These are phyloP conservation scores for Abramis brama DNA, from an alignment of 2,113 vertebrate species.

Conservation along the genomic window DNA sequence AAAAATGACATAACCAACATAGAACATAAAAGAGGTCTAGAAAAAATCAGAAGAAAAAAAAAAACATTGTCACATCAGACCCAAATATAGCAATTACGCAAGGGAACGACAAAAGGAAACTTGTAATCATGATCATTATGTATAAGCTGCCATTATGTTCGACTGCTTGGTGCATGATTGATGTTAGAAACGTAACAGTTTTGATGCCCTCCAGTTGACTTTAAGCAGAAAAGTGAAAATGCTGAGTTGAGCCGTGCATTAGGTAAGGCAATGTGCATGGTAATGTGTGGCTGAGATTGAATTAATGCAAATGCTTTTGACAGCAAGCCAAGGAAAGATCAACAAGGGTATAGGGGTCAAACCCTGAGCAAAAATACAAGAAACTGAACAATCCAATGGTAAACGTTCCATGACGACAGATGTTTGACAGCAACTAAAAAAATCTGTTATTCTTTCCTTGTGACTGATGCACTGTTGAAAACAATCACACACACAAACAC, in stretches of 20 bases:
- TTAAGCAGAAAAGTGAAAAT: constrained; percentile 32
- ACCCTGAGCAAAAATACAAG: constrained; percentile 55
- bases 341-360: constrained; percentile 62
- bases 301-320: constrained; percentile 45
- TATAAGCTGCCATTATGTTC: constrained; percentile 6
- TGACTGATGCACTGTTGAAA: constrained; percentile 35
- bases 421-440: constrained; percentile 44
- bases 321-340: constrained; percentile 39
- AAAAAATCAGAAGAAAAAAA: background rate
- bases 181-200: background rate
- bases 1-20: background rate
- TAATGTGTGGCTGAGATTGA: constrained; percentile 36
- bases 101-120: background rate
- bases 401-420: constrained; percentile 20
- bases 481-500: constrained; percentile 1
- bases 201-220: constrained; percentile 30
- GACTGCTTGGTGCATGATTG: background rate
- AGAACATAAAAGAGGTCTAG: background rate
- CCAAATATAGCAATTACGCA: background rate
- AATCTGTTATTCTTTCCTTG: constrained; percentile 7
- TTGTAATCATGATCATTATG: constrained; percentile 30
- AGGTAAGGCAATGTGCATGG: constrained; percentile 38
- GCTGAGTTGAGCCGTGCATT: constrained; percentile 43
- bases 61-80: background rate
- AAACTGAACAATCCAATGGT: constrained; percentile 37